Evolutionary conservation across 2,113 vertebrate species (phyloP).

Genomic region (Amblyornis subalaris): DNA sequence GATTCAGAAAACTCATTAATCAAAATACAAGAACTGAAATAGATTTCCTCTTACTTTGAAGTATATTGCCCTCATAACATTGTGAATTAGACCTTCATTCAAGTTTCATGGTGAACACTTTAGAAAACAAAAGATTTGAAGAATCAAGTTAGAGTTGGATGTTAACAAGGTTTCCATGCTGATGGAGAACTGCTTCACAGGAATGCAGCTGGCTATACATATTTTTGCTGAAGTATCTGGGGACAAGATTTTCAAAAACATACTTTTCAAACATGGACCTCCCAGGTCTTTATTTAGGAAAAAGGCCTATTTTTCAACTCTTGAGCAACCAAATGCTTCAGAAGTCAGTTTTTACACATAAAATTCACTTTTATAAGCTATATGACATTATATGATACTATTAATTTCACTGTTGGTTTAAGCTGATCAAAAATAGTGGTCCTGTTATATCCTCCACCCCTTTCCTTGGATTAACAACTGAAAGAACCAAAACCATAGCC

Average conservation of each 20-base stretch:
- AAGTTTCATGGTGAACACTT: background rate
- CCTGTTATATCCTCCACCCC: background rate
- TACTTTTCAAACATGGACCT: background rate
- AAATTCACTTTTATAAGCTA: background rate
- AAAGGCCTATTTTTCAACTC: background rate
- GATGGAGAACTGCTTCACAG: background rate
- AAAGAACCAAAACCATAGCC: background rate
- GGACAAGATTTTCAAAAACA: background rate
- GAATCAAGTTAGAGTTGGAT: background rate
- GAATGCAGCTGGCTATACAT: background rate
- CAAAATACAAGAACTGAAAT: slow-evolving; percentile 31
- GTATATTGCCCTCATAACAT: background rate
- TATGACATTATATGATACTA: background rate
- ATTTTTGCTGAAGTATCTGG: background rate
- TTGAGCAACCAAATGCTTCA: background rate
- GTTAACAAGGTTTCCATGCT: background rate
- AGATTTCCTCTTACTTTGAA: slow-evolving; percentile 54
- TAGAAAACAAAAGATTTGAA: background rate
- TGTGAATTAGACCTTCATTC: slow-evolving; percentile 17
- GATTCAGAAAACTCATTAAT: slow-evolving; percentile 49
- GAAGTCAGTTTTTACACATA: background rate
- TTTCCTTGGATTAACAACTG: background rate
- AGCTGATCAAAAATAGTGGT: background rate
- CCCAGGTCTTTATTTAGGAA: background rate
- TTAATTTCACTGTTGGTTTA: background rate